Conservation (phyloP, 1,140 invertebrate species). For the Daktulosphaira vitifoliae region DNA sequence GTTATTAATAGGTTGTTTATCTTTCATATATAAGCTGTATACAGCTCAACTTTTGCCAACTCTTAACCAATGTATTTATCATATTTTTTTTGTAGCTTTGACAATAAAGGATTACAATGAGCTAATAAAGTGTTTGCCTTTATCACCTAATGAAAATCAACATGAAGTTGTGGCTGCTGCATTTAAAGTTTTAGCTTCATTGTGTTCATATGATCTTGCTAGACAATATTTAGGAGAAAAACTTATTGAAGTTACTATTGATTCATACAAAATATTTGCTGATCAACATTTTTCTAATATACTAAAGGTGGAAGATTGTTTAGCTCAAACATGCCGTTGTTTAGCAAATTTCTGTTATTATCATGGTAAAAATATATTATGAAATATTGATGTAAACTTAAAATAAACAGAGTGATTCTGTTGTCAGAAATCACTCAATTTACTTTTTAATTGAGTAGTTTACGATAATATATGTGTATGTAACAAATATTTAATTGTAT, state of each 20-base stretch:
- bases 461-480: no score
- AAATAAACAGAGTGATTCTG: no score
- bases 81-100: no score
- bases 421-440: no score
- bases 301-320: background rate
- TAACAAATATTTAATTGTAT: no score
- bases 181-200: slow-evolving; percentile 18
- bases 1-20: no score
- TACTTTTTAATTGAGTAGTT: no score
- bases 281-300: background rate
- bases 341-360: slow-evolving; percentile 28
- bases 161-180: slow-evolving; percentile 3
- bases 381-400: no score
- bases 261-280: slow-evolving; percentile 4
- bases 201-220: slow-evolving; percentile 4
- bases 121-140: slow-evolving; percentile 20
- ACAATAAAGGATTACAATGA: background rate
- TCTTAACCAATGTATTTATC: no score
- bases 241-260: background rate
- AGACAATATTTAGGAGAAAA: slow-evolving; percentile 17
- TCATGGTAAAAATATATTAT: slow-evolving; percentile 24
- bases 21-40: no score
- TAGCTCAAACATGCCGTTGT: slow-evolving; percentile 7
- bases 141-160: background rate
- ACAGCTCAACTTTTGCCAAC: no score